phyloP scores from a whole-genome alignment of 2,888 invertebrate species.

The Melanostoma scalare region DNA sequence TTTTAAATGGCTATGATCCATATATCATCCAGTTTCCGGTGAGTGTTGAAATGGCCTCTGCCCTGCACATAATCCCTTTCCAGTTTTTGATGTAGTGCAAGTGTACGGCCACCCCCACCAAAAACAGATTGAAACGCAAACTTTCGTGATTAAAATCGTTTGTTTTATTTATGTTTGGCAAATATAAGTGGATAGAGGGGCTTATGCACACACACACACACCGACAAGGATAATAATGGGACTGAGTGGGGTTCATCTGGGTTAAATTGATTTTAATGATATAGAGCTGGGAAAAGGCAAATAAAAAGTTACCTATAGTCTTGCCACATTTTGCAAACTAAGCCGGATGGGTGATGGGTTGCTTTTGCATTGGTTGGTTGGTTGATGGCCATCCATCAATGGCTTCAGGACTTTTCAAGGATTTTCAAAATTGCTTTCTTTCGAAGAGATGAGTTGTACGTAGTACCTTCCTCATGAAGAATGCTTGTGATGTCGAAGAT shows the following conservation, averaged over 20 bases:
- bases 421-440: neutral
- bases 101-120: neutral
- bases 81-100: neutral
- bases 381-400: constrained; percentile 47
- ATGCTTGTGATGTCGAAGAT: no score
- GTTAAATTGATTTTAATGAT: constrained; percentile 55
- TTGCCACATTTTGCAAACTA: constrained; percentile 16
- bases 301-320: neutral
- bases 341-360: neutral
- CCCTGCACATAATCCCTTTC: constrained; percentile 10
- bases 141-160: constrained; percentile 55
- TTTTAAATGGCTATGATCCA: constrained; percentile 28
- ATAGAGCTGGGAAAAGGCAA: neutral
- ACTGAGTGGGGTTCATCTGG: constrained; percentile 6
- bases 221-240: constrained; percentile 5
- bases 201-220: neutral
- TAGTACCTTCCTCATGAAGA: no score
- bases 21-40: constrained; percentile 10
- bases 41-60: constrained; percentile 34
- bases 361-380: no score
- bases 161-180: constrained; percentile 27
- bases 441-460: no score
- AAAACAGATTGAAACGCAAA: constrained; percentile 23
- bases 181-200: constrained; percentile 14
- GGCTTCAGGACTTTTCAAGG: constrained; percentile 26